These are phyloP conservation scores for Malacoctenus gilli DNA, from an alignment of 2,797 vertebrate genomes.

Conservation along the genomic window DNA sequence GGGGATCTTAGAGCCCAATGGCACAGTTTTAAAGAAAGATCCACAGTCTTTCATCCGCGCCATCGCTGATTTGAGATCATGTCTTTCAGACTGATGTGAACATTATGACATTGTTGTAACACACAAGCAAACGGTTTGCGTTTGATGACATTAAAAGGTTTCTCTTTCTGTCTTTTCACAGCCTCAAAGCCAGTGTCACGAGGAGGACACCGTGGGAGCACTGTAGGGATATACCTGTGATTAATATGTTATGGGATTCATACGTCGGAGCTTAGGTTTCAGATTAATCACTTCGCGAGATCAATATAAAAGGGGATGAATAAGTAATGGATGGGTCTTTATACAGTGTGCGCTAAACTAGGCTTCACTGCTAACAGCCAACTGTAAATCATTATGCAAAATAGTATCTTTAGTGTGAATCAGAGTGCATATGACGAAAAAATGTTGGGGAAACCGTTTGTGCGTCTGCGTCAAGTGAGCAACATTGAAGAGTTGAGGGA, in stretches of 20 bases:
- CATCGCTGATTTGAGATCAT: slow-evolving; percentile 37
- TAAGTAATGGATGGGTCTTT: slow-evolving; percentile 47
- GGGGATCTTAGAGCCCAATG: slow-evolving; percentile 22
- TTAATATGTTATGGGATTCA: slow-evolving; percentile 52
- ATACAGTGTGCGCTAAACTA: slow-evolving; percentile 12
- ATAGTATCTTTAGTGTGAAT: slow-evolving; percentile 24
- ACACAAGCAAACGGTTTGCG: slow-evolving; percentile 8
- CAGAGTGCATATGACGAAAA: slow-evolving; percentile 21
- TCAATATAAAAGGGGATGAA: slow-evolving; percentile 53
- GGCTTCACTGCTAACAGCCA: too few relatives aligned
- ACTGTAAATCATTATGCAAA: slow-evolving; percentile 20
- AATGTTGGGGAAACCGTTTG: slow-evolving; percentile 29
- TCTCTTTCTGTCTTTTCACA: slow-evolving; percentile 13
- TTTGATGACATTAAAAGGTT: neutral
- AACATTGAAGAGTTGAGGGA: slow-evolving; percentile 24
- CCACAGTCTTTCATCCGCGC: slow-evolving; percentile 23
- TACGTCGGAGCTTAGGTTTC: slow-evolving; percentile 1
- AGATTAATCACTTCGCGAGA: slow-evolving; percentile 50
- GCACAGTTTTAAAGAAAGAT: slow-evolving; percentile 28
- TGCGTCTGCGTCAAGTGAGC: slow-evolving; percentile 13
- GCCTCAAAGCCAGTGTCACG: slow-evolving; percentile 13
- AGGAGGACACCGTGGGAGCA: slow-evolving; percentile 22
- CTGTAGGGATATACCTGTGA: slow-evolving; percentile 46
- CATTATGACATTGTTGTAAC: slow-evolving; percentile 23
- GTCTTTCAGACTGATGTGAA: slow-evolving; percentile 37